Percentiles rank a stretch among this genome's conserved stretches.
These are phyloP conservation scores for Drosophila eohydei DNA, from an alignment of 2,888 invertebrate genomes.

Conservation along the genomic window DNA sequence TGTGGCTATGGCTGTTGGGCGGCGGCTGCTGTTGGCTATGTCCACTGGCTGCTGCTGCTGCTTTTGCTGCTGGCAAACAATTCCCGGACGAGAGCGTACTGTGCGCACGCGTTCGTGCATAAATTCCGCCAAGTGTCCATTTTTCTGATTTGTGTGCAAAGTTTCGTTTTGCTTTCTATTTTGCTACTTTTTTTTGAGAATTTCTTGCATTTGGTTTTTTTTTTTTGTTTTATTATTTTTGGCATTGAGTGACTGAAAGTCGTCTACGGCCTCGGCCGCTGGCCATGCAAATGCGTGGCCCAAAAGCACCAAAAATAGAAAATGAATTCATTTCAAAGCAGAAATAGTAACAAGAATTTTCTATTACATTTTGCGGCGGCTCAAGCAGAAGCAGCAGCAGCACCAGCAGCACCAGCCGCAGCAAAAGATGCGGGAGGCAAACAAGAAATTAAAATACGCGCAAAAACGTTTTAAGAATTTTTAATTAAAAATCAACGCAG, in stretches of 20 bases:
- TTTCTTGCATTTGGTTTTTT: slow-evolving; percentile 22
- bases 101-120: slow-evolving; percentile 80
- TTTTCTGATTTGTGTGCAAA: slow-evolving; percentile 79
- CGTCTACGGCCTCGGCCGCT: slow-evolving; percentile 30
- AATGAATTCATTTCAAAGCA: slow-evolving; percentile 75
- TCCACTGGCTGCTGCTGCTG: slow-evolving; percentile 18
- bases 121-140: slow-evolving; percentile 80
- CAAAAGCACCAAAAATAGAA: slow-evolving; percentile 59
- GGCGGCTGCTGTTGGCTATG: slow-evolving; percentile 15
- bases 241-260: slow-evolving; percentile 49
- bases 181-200: neutral
- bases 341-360: slow-evolving; percentile 77
- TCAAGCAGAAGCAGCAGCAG: slow-evolving; percentile 20
- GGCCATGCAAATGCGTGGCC: slow-evolving; percentile 69
- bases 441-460: slow-evolving; percentile 77
- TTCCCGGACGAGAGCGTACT: slow-evolving; percentile 64
- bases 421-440: slow-evolving; percentile 46
- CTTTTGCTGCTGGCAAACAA: slow-evolving; percentile 62
- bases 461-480: slow-evolving; percentile 75
- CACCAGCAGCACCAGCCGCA: slow-evolving; percentile 29
- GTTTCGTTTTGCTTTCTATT: slow-evolving; percentile 58
- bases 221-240: slow-evolving; percentile 44
- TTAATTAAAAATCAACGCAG: slow-evolving; percentile 70
- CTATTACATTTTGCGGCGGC: slow-evolving; percentile 71
- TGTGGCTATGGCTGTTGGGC: slow-evolving; percentile 31